phyloP scores from a whole-genome alignment of 1,140 invertebrate genomes.

The Drosophila virilis region DNA sequence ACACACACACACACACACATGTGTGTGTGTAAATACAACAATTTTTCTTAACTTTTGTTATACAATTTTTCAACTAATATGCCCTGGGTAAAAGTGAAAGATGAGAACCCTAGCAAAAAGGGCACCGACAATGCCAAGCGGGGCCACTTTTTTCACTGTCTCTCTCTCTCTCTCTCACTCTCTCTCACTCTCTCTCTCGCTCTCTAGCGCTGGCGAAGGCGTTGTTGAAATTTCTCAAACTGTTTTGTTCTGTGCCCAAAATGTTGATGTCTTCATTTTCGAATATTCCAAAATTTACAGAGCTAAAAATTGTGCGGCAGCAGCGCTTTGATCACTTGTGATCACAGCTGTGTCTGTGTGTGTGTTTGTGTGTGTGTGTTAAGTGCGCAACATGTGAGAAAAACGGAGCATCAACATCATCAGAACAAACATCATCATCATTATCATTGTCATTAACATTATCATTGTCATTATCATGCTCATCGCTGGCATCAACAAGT shows the following conservation, averaged over 20 bases:
- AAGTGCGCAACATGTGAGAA: conserved; percentile 74
- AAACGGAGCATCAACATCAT: conserved; percentile 71
- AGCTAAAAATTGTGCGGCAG: conserved; percentile 53
- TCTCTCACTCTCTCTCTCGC: background rate
- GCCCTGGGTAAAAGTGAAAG: conserved; percentile 60
- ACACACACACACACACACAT: conserved; percentile 4
- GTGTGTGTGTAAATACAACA: conserved; percentile 32
- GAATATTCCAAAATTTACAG: conserved; percentile 48
- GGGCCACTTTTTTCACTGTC: conserved; percentile 6
- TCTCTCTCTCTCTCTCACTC: background rate
- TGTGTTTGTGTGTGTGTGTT: conserved; percentile 38
- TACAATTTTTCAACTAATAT: conserved; percentile 80
- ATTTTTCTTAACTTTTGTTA: conserved; percentile 80
- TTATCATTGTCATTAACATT: conserved; percentile 6
- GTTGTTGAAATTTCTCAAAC: conserved; percentile 74
- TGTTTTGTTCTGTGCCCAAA: conserved; percentile 21
- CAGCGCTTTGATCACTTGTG: conserved; percentile 71
- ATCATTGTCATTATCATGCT: conserved; percentile 3
- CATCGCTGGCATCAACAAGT: conserved; percentile 59
- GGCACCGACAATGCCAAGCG: conserved; percentile 56
- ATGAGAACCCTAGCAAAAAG: conserved; percentile 79
- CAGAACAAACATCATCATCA: conserved; percentile 14
- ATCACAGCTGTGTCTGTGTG: conserved; percentile 43
- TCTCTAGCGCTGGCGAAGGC: conserved; percentile 22
- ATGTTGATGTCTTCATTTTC: conserved; percentile 68